These are phyloP conservation scores for Cabera pusaria DNA, from an alignment of 2,888 invertebrate genomes.

Conservation along the genomic window DNA sequence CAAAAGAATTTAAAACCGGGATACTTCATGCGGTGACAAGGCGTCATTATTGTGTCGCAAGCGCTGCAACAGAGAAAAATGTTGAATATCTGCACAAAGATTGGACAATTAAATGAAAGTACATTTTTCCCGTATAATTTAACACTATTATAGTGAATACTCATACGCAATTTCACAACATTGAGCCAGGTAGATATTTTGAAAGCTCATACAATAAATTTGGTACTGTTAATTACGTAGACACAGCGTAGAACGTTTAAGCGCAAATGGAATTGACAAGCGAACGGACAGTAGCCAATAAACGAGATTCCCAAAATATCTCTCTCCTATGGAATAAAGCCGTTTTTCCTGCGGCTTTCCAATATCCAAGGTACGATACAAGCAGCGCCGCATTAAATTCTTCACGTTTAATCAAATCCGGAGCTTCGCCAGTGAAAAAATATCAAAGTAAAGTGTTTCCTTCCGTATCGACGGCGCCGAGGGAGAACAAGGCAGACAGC, in stretches of 20 bases:
- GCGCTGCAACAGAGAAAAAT: neutral
- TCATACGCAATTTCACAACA: no score
- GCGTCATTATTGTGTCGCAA: neutral
- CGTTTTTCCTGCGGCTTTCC: slow-evolving; percentile 59
- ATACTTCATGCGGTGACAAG: slow-evolving; percentile 5
- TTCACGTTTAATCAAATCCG: slow-evolving; percentile 74
- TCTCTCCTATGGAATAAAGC: slow-evolving; percentile 59
- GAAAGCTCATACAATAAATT: slow-evolving; percentile 10
- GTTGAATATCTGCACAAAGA: neutral
- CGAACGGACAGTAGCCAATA: slow-evolving; percentile 55
- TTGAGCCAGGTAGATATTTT: neutral
- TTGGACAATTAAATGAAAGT: no score
- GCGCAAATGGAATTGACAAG: slow-evolving; percentile 54
- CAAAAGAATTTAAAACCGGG: neutral
- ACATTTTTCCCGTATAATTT: no score
- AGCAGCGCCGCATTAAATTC: slow-evolving; percentile 71
- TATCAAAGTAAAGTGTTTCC: slow-evolving; percentile 64
- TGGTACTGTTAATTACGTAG: slow-evolving; percentile 40
- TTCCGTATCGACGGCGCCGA: slow-evolving; percentile 59
- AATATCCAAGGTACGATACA: slow-evolving; percentile 54
- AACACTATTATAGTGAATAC: no score
- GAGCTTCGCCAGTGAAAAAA: slow-evolving; percentile 55
- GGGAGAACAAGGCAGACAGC: slow-evolving; percentile 59
- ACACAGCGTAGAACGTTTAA: slow-evolving; percentile 45
- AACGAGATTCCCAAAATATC: slow-evolving; percentile 61